Base-by-base conservation (phyloP, 2,888 invertebrate genomes). In the Drosophila limbata region DNA sequence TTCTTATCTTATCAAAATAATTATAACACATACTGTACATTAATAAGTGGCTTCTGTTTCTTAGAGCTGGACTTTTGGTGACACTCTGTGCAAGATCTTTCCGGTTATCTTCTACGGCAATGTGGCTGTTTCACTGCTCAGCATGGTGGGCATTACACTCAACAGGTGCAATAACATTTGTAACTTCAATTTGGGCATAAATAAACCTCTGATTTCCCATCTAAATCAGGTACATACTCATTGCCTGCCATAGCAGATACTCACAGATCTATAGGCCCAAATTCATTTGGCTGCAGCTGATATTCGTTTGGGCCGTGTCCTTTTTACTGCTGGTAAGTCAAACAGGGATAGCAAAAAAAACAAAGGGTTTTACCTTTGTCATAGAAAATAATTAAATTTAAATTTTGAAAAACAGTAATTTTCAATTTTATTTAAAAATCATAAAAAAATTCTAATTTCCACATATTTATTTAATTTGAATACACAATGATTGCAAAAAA, bases 81-180 rank as follows among this genome's bases (percentile, higher is more conserved):
- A 95, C 19, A 94, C 94, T 1, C 93, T 97, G 37, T 97, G 97
- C 91, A 95, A 95, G 93, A 94, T 97, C 92, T 97, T 97, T 93
- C 97, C 97, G 0, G 95, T 97, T 79, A 95, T 97, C 80, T 97
- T 97, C 93, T 97, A 97, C 90, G 97, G 97, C 67, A 97, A 97
- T 91, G 97, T 97, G 56, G 97, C 97, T 0, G 96, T 97, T 4
- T 97, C 97, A 0, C 93, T 97, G 39, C 93, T 97, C 72, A 97
- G 96, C 88, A 97, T 97, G 96, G 97, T 97, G 56, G 97, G 97
- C 77, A 97, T 97, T 77, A 97, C 97, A 33, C 93, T 97, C 67
- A 97, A 97, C 93, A 95, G 97, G 96, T 97, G 90, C n/a, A 52
- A 11, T 50, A 33, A 44, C 21, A 40, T 10, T 6, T 1, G 4